Conservation (phyloP, 2,113 vertebrate genomes). For the Oncorhynchus kisutch region DNA sequence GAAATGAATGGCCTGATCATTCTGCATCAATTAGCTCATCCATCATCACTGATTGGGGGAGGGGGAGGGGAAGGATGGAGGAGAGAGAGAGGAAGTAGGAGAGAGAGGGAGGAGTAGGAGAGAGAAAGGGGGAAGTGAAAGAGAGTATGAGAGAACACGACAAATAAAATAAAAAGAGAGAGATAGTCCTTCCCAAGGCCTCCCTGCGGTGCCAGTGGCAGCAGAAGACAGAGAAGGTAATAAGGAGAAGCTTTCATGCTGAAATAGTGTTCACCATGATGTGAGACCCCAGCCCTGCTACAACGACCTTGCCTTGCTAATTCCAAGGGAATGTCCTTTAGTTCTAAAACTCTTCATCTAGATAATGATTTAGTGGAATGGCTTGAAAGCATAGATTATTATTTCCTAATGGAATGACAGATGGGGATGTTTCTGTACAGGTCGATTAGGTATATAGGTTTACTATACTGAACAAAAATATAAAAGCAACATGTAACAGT, state of each 20-base stretch:
- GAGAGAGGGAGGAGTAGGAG: not conserved
- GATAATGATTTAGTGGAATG: slow-evolving; percentile 17
- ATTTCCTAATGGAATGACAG: not conserved
- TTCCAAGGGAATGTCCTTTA: slow-evolving; percentile 34
- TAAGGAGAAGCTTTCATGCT: slow-evolving; percentile 11
- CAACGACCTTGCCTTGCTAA: slow-evolving; percentile 50
- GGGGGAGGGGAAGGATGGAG: not conserved
- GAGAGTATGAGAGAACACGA: not conserved
- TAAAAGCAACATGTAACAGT: too few species aligned
- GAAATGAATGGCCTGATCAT: slow-evolving; percentile 71
- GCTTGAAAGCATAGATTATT: slow-evolving; percentile 11
- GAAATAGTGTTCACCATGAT: slow-evolving; percentile 41
- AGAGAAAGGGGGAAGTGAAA: not conserved
- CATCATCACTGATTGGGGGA: slow-evolving; percentile 64
- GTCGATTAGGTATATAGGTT: not conserved
- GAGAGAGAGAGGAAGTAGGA: not conserved
- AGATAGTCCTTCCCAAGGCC: not conserved
- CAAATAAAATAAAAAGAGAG: not conserved
- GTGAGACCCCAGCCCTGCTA: slow-evolving; percentile 1
- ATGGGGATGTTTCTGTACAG: not conserved
- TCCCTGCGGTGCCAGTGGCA: not conserved
- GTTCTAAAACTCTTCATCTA: slow-evolving; percentile 11
- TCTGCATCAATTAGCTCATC: slow-evolving; percentile 77
- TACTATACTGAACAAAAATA: too few species aligned
- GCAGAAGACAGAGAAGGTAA: not conserved